These are phyloP conservation scores for Lordiphosa andalusiaca DNA, from an alignment of 2,888 invertebrate species.

Conservation along the genomic window DNA sequence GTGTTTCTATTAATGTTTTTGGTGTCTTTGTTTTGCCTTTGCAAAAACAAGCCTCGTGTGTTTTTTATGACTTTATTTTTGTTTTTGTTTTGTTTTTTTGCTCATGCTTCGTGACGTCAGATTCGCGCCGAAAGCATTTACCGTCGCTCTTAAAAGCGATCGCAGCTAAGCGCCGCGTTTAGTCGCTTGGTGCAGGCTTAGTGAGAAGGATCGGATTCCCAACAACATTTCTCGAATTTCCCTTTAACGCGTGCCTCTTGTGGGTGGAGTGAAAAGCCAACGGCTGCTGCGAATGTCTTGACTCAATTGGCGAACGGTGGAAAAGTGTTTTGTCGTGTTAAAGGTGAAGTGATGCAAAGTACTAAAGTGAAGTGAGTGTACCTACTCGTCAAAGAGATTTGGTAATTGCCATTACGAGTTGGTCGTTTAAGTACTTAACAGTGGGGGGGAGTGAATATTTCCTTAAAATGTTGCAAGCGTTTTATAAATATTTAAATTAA, in stretches of 20 bases:
- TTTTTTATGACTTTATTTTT: slow-evolving; percentile 11
- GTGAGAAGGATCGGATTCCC: slow-evolving; percentile 55
- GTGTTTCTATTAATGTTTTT: not conserved
- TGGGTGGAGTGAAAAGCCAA: slow-evolving; percentile 14
- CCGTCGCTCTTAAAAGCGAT: slow-evolving; percentile 40
- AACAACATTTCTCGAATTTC: slow-evolving; percentile 2
- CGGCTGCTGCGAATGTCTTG: not conserved
- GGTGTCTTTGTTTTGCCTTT: slow-evolving; percentile 16
- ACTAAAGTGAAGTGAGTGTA: not conserved
- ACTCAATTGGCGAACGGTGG: slow-evolving; percentile 2
- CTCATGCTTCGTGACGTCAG: slow-evolving; percentile 41
- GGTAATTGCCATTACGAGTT: too few relatives aligned
- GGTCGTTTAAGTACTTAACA: too few relatives aligned
- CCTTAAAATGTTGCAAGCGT: too few relatives aligned
- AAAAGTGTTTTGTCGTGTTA: not conserved
- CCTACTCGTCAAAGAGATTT: not conserved
- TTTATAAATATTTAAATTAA: too few relatives aligned
- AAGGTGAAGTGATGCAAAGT: slow-evolving; percentile 1
- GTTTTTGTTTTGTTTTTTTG: too few relatives aligned
- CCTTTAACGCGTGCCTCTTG: slow-evolving; percentile 4
- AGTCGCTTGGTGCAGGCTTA: slow-evolving; percentile 53
- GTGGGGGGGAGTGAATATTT: too few relatives aligned
- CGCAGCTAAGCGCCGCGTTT: slow-evolving; percentile 27
- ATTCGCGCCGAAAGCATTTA: slow-evolving; percentile 15
- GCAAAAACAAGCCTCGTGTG: slow-evolving; percentile 28